These are phyloP conservation scores for Leucoptera coffeella DNA, from an alignment of 2,888 invertebrate species.

Conservation along the genomic window DNA sequence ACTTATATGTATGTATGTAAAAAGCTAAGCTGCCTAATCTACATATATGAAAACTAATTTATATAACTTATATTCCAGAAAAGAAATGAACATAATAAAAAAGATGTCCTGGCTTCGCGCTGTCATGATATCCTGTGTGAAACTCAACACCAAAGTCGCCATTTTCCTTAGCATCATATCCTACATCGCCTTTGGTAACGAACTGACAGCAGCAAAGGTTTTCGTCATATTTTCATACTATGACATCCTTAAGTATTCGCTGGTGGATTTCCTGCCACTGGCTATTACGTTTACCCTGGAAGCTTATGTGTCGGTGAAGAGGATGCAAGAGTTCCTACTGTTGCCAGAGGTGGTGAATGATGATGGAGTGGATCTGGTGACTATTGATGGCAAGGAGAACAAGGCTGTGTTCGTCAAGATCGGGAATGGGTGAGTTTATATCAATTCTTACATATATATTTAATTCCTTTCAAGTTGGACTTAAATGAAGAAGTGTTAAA, in stretches of 20 bases:
- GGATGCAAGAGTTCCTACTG: constrained; percentile 62
- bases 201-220: constrained; percentile 66
- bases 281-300: constrained; percentile 74
- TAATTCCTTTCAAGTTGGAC: too few relatives aligned
- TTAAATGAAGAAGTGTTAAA: too few relatives aligned
- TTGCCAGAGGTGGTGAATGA: constrained; percentile 27
- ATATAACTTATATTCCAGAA: constrained; percentile 23
- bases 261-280: constrained; percentile 75
- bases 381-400: constrained; percentile 10
- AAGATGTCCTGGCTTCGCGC: constrained; percentile 64
- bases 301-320: constrained; percentile 63
- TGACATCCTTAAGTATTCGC: constrained; percentile 69
- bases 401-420: constrained; percentile 38
- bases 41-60: too few relatives aligned
- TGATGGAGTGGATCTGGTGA: constrained; percentile 29
- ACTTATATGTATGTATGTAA: too few relatives aligned
- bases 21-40: too few relatives aligned
- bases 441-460: too few relatives aligned
- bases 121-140: constrained; percentile 63
- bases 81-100: constrained; percentile 63
- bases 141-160: constrained; percentile 73
- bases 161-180: constrained; percentile 69
- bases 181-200: constrained; percentile 58
- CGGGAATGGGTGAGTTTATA: constrained; percentile 39
- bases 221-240: constrained; percentile 78